A percentile compares a stretch with the other conserved stretches of the same genome.
Evolutionary conservation across 2,888 invertebrate genomes (phyloP).

Genomic region (Cantharis rustica): DNA sequence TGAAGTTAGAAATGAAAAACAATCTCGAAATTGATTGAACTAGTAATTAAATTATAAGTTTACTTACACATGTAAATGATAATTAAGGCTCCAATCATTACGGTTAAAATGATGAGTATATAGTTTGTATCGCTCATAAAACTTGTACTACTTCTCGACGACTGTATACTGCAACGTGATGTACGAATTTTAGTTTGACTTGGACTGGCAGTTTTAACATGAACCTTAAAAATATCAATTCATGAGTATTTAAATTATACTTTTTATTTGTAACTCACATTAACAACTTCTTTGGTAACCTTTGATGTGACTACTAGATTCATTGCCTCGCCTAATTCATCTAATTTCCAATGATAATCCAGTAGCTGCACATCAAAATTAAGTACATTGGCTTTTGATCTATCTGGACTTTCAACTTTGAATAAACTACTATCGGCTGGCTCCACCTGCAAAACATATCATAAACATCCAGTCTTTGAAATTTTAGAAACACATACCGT

Average conservation of each 20-base stretch:
- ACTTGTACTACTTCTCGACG: neutral
- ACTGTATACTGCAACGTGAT: neutral
- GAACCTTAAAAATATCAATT: constrained; percentile 24
- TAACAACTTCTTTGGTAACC: constrained; percentile 47
- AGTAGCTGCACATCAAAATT: constrained; percentile 47
- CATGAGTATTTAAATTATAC: neutral
- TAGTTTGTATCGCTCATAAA: constrained; percentile 10
- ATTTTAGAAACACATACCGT: constrained; percentile 50
- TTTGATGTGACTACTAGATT: constrained; percentile 47
- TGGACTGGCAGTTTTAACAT: constrained; percentile 33
- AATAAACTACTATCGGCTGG: constrained; percentile 50
- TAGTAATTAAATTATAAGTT: neutral
- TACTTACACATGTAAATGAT: constrained; percentile 34
- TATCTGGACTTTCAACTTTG: constrained; percentile 39
- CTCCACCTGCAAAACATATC: constrained; percentile 42
- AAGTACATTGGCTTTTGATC: constrained; percentile 36
- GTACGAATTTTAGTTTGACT: constrained; percentile 16
- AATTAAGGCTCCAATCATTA: constrained; percentile 48
- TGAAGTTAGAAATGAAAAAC: too few relatives aligned
- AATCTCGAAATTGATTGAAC: too few relatives aligned
- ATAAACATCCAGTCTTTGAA: neutral
- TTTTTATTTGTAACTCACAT: constrained; percentile 33
- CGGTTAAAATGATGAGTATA: constrained; percentile 33
- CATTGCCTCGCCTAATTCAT: constrained; percentile 49
- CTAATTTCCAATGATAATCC: constrained; percentile 54